phyloP scores from a whole-genome alignment of 1,140 invertebrate species.

The Eulimnadia texana region DNA sequence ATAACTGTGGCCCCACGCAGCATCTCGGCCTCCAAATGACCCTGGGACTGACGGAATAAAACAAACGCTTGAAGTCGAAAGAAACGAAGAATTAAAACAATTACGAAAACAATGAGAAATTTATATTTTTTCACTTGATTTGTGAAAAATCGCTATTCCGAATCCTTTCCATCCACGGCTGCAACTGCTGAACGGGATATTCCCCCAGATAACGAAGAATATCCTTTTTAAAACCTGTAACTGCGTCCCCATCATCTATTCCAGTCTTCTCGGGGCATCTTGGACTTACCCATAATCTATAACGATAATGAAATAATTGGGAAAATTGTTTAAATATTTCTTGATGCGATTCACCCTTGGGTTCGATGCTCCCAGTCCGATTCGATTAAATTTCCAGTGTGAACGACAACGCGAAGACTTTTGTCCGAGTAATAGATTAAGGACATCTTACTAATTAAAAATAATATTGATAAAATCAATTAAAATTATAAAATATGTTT shows the following conservation, averaged over 20 bases:
- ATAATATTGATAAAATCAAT: slow-evolving; percentile 9
- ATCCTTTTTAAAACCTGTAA: slow-evolving; percentile 70
- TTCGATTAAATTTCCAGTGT: slow-evolving; percentile 79
- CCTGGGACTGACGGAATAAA: slow-evolving; percentile 74
- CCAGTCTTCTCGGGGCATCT: slow-evolving; percentile 43
- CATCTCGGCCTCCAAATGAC: slow-evolving; percentile 40
- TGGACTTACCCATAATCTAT: slow-evolving; percentile 73
- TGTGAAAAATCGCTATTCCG: slow-evolving; percentile 57
- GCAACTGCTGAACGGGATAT: slow-evolving; percentile 51
- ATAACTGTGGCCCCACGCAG: slow-evolving; percentile 55
- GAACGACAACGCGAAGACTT: slow-evolving; percentile 68
- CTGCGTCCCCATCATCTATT: slow-evolving; percentile 55
- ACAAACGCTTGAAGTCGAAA: slow-evolving; percentile 47
- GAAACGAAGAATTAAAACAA: not conserved
- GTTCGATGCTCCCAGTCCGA: slow-evolving; percentile 88
- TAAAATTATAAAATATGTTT: slow-evolving; percentile 14
- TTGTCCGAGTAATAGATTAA: slow-evolving; percentile 66
- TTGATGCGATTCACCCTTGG: slow-evolving; percentile 50
- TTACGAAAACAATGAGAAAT: not conserved
- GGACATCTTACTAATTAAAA: slow-evolving; percentile 64
- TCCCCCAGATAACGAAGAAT: slow-evolving; percentile 62
- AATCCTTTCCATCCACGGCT: slow-evolving; percentile 58
- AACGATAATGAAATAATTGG: slow-evolving; percentile 19
- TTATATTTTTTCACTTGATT: slow-evolving; percentile 51
- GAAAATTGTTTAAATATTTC: not conserved